Evolutionary conservation across 1,140 invertebrate genomes (phyloP).

Genomic region (Reticulitermes speratus): DNA sequence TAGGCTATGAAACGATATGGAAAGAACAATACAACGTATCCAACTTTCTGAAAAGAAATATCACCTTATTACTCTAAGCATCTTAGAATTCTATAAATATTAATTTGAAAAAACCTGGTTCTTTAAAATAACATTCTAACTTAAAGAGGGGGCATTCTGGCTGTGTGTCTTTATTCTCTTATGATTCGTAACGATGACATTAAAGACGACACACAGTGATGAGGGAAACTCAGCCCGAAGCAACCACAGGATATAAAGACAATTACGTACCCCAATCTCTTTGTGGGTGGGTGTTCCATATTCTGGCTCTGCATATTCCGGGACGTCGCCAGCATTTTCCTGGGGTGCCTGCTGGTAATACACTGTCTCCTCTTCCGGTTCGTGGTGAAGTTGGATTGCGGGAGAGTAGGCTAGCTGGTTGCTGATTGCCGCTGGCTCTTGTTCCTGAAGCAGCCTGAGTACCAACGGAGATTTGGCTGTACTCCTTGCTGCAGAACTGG

Average conservation of each 20-base stretch:
- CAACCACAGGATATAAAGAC: not conserved
- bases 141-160: too few relatives aligned
- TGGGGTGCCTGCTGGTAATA: not conserved
- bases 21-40: too few relatives aligned
- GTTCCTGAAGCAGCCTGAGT: constrained; percentile 22
- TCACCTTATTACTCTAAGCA: too few relatives aligned
- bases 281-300: not conserved
- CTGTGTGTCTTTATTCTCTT: too few relatives aligned
- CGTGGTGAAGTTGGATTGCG: not conserved
- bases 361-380: not conserved
- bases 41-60: too few relatives aligned
- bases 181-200: too few relatives aligned
- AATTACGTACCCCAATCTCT: not conserved
- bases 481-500: not conserved
- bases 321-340: not conserved
- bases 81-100: too few relatives aligned
- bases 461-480: constrained; percentile 11
- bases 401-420: not conserved
- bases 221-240: not conserved
- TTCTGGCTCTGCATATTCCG: not conserved
- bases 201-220: not conserved
- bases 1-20: too few relatives aligned
- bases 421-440: not conserved
- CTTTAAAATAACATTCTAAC: too few relatives aligned
- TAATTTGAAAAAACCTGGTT: too few relatives aligned